phyloP scores from a whole-genome alignment of 2,113 vertebrate species.

The Glareola pratincola region DNA sequence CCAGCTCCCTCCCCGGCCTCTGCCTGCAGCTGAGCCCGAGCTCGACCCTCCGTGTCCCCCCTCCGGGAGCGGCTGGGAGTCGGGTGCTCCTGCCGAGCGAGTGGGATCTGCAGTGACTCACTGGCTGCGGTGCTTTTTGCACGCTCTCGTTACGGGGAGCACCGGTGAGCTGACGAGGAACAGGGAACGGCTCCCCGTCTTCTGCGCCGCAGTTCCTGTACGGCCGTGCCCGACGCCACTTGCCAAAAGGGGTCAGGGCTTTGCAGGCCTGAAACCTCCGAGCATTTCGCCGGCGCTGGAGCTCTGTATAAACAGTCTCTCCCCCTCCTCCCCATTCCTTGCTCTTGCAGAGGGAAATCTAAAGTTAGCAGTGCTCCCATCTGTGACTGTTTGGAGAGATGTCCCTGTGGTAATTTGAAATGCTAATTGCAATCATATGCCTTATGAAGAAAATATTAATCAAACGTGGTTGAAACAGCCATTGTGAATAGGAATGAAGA shows the following conservation, averaged over 20 bases:
- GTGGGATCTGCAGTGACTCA: not conserved
- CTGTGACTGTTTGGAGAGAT: constrained; percentile 46
- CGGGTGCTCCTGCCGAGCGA: not conserved
- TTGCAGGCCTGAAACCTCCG: not conserved
- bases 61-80: accelerated
- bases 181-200: not conserved
- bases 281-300: not conserved
- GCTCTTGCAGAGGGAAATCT: constrained; percentile 41
- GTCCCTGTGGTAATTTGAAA: constrained; percentile 61
- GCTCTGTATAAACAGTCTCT: constrained; percentile 5
- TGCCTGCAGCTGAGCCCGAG: not conserved
- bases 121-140: not conserved
- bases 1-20: not conserved
- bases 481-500: not conserved
- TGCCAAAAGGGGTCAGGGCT: not conserved
- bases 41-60: not conserved
- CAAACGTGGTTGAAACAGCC: constrained; percentile 11
- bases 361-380: constrained; percentile 66
- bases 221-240: accelerated
- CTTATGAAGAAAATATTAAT: constrained; percentile 59
- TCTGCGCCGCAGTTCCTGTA: not conserved
- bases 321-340: not conserved
- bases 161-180: not conserved
- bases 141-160: not conserved
- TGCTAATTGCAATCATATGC: constrained; percentile 65